Base-by-base conservation (phyloP, 1,140 invertebrate species). In the Magallana gigas region DNA sequence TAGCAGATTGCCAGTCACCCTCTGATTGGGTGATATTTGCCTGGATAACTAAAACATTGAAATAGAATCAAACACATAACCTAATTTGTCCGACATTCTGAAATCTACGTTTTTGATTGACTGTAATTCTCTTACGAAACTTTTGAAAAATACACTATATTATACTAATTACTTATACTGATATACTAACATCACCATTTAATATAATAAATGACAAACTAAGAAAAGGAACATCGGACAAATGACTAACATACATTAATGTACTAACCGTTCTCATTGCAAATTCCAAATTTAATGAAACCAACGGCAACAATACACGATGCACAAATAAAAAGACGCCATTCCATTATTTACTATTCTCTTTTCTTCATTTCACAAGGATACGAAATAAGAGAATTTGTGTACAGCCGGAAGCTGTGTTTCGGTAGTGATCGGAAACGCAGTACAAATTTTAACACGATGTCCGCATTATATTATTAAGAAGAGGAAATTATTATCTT, bases 341-440 rank as follows among this genome's bases (percentile, higher is more conserved):
- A 76, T 76, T 23, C 68, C 68, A 76, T 76, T 76, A 76, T 76
- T 29, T 76, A 76, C 23, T 36, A 76, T 9, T 36, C 11, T 18
- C 9, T 76, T 76, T 76, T 29, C 9, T 76, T 29, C 9, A 76
- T 76, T 23, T 76, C 23, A 12, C 68, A 76, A 76, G 68, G 68
- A 76, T 76, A 76, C 14, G 23, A 29, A 29, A 76, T 76, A 76
- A 76, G 23, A 11, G 6, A 76, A 76, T 36, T 11, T 5, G 23
- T 14, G 23, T 9, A 29, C 68, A 76, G 36, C 23, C 68, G 68
- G 68, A 76, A 76, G 23, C 8, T 5, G 23, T 12, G 14, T 29
- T 76, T 36, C 68, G 12, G 23, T 8, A 76, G 23, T 29, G 23
- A 76, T 76, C 68, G 68, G 68, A 76, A 76, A 23, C 23, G 29